Percentiles rank a stretch among this genome's conserved stretches.
These are phyloP conservation scores for Lymantria monacha DNA, from an alignment of 2,888 invertebrate species.

Conservation along the genomic window DNA sequence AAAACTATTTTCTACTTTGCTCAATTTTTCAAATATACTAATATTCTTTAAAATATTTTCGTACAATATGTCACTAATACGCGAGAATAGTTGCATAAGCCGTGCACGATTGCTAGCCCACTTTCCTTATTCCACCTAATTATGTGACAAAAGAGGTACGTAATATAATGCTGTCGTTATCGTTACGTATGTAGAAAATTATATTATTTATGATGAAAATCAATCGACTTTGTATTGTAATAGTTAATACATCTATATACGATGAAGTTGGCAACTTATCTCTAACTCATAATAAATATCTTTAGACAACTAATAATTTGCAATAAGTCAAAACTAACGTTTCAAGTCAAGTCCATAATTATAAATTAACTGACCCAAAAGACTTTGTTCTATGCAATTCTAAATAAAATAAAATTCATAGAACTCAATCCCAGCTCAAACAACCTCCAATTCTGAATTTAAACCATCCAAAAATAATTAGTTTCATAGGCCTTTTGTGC, in stretches of 20 bases:
- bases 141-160: constrained; percentile 43
- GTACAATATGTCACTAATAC: constrained; percentile 51
- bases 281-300: no score
- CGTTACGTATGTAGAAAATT: constrained; percentile 24
- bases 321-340: no score
- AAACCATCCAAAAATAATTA: no score
- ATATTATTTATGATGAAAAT: constrained; percentile 23
- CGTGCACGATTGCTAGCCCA: constrained; percentile 36
- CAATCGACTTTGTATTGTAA: constrained; percentile 7
- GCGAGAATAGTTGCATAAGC: constrained; percentile 45
- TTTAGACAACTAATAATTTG: no score
- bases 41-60: constrained; percentile 27
- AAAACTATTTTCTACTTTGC: constrained; percentile 12
- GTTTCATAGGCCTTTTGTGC: no score
- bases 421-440: no score
- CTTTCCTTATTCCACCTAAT: constrained; percentile 50
- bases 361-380: no score
- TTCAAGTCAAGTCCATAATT: no score
- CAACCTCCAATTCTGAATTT: no score
- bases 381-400: no score
- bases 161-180: constrained; percentile 16
- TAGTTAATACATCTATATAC: neutral
- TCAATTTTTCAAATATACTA: constrained; percentile 5
- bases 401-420: no score
- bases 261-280: no score